Evolutionary conservation across 1,140 invertebrate species (phyloP), one percentile per base, ranked within the genome.

Genomic region (Drosophila azteca): DNA sequence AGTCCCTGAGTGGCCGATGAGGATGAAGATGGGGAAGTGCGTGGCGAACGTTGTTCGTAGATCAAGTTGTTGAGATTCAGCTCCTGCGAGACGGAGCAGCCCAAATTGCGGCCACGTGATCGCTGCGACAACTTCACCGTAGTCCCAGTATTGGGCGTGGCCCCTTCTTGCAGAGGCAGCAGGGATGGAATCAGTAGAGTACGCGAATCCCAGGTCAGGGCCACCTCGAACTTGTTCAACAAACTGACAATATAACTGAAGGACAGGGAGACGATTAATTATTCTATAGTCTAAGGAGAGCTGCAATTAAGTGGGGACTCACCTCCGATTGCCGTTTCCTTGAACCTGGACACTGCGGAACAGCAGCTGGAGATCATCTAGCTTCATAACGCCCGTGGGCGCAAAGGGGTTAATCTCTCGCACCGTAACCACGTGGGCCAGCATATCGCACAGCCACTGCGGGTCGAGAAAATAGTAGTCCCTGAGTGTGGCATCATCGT

Each of bases 361-460:
- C 5, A 99, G 95, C 84, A 97, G 95, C 77, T 97, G 95, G n/a
- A 99, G 93, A 92, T 99, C 97, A 60, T 98, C 96, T 31, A 98
- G 92, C 89, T 97, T 96, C 98, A 99, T 99, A 29, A 99, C 95
- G 45, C 97, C 98, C 58, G 95, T 97, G 69, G 95, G 94, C 2
- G 97, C 97, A 92, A 99, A 99, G 0, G 97, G 97, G 93, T 99
- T 99, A 44, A 99, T 98, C 92, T 99, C 98, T 7, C 97, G 92
- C 22, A 99, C 97, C 0, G 98, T 98, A 7, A 99, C 97, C 0
- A 99, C 97, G 92, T 98, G 97, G 0, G 98, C 98, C 11, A 99
- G 92, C 94, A 99, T 97, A 92, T 99, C 98, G 93, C 98, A 99
- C 4, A 99, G 93, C 98, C 98, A 99, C 90, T 99, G 98, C 0